Percentiles rank a stretch among this genome's conserved stretches.
These are phyloP conservation scores for Lota lota DNA, from an alignment of 2,113 vertebrate genomes.

Conservation along the genomic window DNA sequence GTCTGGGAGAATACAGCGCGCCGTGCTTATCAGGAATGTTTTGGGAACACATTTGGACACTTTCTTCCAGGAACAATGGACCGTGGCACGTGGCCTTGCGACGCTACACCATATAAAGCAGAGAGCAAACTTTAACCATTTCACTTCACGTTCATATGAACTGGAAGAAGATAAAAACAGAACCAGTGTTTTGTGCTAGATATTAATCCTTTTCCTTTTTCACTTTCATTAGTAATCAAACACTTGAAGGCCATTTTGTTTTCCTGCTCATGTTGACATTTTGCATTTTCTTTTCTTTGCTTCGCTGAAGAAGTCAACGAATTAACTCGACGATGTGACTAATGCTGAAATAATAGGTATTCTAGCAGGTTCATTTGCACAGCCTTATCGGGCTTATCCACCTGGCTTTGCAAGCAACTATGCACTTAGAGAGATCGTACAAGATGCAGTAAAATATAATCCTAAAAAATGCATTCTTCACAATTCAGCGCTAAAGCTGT, in stretches of 20 bases:
- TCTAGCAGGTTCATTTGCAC: neutral
- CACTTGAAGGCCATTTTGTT: neutral
- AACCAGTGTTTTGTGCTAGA: neutral
- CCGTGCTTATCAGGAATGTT: slow-evolving; percentile 62
- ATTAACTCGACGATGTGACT: neutral
- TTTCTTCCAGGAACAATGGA: slow-evolving; percentile 67
- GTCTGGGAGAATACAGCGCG: slow-evolving; percentile 42
- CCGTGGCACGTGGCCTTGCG: slow-evolving; percentile 45
- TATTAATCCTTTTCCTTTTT: slow-evolving; percentile 2
- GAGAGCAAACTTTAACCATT: slow-evolving; percentile 34
- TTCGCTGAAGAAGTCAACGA: neutral
- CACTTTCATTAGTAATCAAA: neutral
- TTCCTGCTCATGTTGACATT: too few species aligned
- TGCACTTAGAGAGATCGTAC: too few species aligned
- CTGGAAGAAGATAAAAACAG: slow-evolving; percentile 12
- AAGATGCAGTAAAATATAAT: too few species aligned
- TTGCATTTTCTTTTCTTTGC: too few species aligned
- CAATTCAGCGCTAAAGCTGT: too few species aligned
- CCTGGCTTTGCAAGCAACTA: too few species aligned
- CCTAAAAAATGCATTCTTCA: too few species aligned
- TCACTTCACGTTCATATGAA: slow-evolving; percentile 50
- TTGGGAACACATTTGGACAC: slow-evolving; percentile 64
- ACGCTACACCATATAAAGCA: slow-evolving; percentile 11
- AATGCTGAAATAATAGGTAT: slow-evolving; percentile 14
- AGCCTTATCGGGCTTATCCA: too few species aligned